Evolutionary conservation across 2,888 invertebrate species (phyloP).

Genomic region (Calameuta filiformis): DNA sequence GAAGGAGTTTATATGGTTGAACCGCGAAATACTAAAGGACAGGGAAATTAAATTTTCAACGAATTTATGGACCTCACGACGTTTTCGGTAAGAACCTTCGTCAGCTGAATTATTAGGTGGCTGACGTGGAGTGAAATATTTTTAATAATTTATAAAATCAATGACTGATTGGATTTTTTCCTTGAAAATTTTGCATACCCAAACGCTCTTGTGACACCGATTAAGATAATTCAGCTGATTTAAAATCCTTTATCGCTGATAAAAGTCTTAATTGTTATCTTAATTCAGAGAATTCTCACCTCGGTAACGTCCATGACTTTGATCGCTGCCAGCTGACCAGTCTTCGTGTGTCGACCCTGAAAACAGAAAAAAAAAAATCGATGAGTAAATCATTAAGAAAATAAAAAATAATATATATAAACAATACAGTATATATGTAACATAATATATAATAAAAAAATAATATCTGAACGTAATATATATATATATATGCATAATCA

Average conservation of each 20-base stretch:
- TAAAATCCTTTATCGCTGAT: background rate
- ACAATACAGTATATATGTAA: no score
- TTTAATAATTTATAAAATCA: background rate
- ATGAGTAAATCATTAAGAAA: background rate
- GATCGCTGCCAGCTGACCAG: conserved; percentile 99
- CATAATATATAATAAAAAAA: no score
- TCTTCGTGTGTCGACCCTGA: conserved; percentile 99
- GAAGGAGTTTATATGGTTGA: background rate
- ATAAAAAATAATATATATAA: no score
- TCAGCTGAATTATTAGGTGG: background rate
- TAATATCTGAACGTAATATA: background rate
- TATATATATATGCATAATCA: background rate
- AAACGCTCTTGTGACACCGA: background rate
- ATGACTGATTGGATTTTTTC: background rate
- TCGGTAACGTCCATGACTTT: conserved; percentile 99
- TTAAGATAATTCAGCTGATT: background rate
- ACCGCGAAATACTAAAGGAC: background rate
- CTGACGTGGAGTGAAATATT: background rate
- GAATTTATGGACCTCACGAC: background rate
- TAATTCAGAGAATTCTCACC: conserved; percentile 59
- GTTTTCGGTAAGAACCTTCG: background rate
- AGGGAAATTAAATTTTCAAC: background rate
- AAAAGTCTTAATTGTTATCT: background rate
- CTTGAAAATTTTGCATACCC: background rate
- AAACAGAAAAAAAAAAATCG: conserved; percentile 45